Evolutionary conservation across 2,113 vertebrate genomes (phyloP).

Genomic region (Ivindomyrus marchei): DNA sequence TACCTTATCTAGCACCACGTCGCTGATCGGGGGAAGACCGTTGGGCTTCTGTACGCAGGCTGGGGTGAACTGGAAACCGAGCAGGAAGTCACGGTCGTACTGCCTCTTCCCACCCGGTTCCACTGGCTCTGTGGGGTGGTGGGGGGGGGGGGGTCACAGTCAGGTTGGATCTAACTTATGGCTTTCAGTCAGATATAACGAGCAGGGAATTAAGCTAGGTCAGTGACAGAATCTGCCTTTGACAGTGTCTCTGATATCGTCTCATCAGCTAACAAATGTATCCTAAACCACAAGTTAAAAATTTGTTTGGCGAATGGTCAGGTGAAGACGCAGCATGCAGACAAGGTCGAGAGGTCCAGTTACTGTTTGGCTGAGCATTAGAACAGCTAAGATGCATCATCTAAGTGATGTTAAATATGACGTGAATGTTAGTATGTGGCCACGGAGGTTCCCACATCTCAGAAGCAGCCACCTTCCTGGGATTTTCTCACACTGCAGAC

Average conservation of each 20-base stretch:
- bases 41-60: slow-evolving; percentile 88
- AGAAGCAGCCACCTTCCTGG: neutral
- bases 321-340: neutral
- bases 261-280: neutral
- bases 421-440: neutral
- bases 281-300: neutral
- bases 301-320: neutral
- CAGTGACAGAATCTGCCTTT: neutral
- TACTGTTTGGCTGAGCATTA: neutral
- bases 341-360: neutral
- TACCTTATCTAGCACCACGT: slow-evolving; percentile 96
- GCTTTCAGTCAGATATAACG: neutral
- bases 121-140: slow-evolving; percentile 46
- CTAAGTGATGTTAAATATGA: neutral
- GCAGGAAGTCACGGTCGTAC: slow-evolving; percentile 81
- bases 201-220: neutral
- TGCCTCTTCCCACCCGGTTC: slow-evolving; percentile 80
- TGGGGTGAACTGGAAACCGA: slow-evolving; percentile 90
- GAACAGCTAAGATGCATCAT: neutral
- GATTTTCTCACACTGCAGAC: neutral
- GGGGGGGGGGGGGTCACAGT: neutral
- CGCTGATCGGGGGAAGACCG: slow-evolving; percentile 88
- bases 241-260: neutral
- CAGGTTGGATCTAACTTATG: neutral
- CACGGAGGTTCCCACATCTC: neutral